Conservation (phyloP, 2,797 vertebrate species). For the Brotula barbata region DNA sequence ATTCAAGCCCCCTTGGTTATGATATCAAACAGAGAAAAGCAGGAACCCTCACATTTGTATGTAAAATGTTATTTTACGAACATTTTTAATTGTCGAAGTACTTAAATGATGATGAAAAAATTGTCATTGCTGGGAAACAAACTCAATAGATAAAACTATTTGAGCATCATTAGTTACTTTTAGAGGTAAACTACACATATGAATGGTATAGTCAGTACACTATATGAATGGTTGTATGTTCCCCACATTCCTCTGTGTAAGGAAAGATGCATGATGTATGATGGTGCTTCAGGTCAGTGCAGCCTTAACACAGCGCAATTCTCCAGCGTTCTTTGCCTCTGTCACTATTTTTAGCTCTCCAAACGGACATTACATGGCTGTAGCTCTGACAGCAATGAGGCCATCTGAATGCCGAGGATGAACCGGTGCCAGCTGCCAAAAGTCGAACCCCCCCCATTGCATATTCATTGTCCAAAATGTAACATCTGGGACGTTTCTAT, state of each 20-base stretch:
- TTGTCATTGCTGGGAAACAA: no score
- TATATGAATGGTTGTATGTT: background rate
- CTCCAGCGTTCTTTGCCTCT: conserved; percentile 43
- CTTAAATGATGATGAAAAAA: no score
- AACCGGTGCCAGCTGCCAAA: conserved; percentile 55
- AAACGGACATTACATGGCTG: conserved; percentile 57
- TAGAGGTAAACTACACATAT: no score
- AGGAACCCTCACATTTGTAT: no score
- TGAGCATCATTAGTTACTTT: no score
- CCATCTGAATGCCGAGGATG: conserved; percentile 56
- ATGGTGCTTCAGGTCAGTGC: conserved; percentile 41
- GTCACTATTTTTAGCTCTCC: conserved; percentile 66
- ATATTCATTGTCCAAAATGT: conserved; percentile 64
- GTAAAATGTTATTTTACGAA: no score
- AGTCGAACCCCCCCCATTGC: conserved; percentile 41
- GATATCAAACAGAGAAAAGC: no score
- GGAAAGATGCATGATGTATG: conserved; percentile 13
- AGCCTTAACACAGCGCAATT: conserved; percentile 50
- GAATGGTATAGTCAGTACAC: no score
- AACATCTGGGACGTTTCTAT: conserved; percentile 68
- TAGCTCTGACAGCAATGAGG: conserved; percentile 65
- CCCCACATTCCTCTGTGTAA: background rate
- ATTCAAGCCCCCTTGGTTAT: no score
- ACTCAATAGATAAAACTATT: no score
- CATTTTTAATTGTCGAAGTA: no score